Base-by-base conservation (phyloP, 2,888 invertebrate genomes). In the Abrostola tripartita region DNA sequence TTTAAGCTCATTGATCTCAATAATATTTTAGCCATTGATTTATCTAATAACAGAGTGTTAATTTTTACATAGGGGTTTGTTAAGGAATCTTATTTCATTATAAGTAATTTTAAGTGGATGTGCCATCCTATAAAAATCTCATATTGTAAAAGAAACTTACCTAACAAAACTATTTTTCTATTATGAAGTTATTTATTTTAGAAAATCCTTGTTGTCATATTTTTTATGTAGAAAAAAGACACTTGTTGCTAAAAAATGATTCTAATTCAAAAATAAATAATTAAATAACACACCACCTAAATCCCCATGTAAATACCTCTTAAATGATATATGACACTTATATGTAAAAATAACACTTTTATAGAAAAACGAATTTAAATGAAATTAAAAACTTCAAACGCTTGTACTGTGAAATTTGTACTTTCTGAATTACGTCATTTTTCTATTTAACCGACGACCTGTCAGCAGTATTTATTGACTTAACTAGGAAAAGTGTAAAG, bases 381-480 rank as follows among this genome's bases (percentile, higher is more conserved):
- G n/a, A n/a, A n/a, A n/a, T n/a, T n/a, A n/a, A 52, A 52, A 52
- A 52, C 51, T 52, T 37, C 37, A 52, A 52, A 37, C 12, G 37
- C 51, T 37, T 52, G 51, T 52, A 52, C 37, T 52, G 51, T 37
- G 37, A 52, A 52, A 52, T 52, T 52, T 52, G 51, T 37, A 37
- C 37, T 52, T 37, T 52, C 12, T 52, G 51, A 37, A 52, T 52
- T 37, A 52, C 37, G 51, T 52, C 51, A 52, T 37, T 52, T 52
- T 37, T 52, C 37, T 52, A 37, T 52, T 52, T 50, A 50, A 50
- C 50, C 50, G 36, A 50, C 50, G 59, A 47, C n/a, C n/a, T n/a
- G n/a, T n/a, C n/a, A n/a, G n/a, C n/a, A n/a, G n/a, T n/a, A n/a
- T n/a, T n/a, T n/a, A n/a, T n/a, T n/a, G n/a, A n/a, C n/a, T n/a